Evolutionary conservation across 1,140 invertebrate genomes (phyloP), one percentile per base, ranked within the genome.

Genomic region (Lamellibrachia luymesi): DNA sequence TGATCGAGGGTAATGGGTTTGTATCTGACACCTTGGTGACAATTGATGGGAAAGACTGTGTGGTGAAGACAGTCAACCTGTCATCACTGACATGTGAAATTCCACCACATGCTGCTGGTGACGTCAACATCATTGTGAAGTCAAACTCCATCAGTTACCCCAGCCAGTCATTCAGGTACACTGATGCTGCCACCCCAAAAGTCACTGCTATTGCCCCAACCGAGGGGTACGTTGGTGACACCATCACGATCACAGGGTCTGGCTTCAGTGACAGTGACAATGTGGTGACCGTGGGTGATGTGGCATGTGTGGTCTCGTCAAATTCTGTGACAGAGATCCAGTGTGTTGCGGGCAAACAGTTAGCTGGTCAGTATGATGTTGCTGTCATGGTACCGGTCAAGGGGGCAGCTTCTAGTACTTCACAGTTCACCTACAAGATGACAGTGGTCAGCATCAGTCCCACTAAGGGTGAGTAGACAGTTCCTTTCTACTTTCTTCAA

Each of bases 161-260:
- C 51, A n/a, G 25, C 25, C 38, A 38, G 38, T 38, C 38, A 38
- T 38, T 38, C 38, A 38, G 38, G 38, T 38, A 38, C 38, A 38
- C 38, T 50, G 56, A 27, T 25, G 64, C 38, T 52, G 17, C 93
- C 51, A 93, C 95, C 5, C 94, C 95, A 38, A 91, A 80, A 6
- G 91, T 95, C 13, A 92, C 91, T 27, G 49, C 38, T n/a, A 91
- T 94, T 27, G 50, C 52, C 51, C 94, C 94, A 22, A 50, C 93
- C 49, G 91, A 92, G 27, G 80, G 91, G 8, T 52, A 50, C 91
- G 27, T 51, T 92, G 90, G 51, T 25, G 92, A 91, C 4, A 80
- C 92, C 38, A 38, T 95, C 5, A 91, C 80, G 17, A 94, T 95
- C 8, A 93, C 93, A 25, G 95, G 95, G 17, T 94, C 94, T 25